phyloP scores from a whole-genome alignment of 2,797 vertebrate species.

The Sebastes goodei region DNA sequence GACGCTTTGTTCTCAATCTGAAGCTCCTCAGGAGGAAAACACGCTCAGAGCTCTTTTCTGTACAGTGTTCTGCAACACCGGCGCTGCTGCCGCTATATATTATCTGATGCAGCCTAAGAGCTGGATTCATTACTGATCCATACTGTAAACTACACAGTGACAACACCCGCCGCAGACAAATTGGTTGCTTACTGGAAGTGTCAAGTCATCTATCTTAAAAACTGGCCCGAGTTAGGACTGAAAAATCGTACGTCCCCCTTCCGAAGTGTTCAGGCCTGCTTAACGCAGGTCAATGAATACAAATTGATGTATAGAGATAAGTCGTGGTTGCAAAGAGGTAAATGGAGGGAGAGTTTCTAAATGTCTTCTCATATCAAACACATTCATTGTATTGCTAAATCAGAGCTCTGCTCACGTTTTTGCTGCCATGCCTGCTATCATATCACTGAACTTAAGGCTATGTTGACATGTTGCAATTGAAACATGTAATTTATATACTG shows the following conservation, averaged over 20 bases:
- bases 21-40: conserved; percentile 13
- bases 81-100: not conserved
- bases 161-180: conserved; percentile 23
- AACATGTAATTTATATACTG: too few relatives aligned
- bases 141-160: not conserved
- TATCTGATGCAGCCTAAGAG: not conserved
- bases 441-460: too few relatives aligned
- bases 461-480: too few relatives aligned
- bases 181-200: conserved; percentile 13
- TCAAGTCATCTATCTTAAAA: conserved; percentile 37
- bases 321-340: too few relatives aligned
- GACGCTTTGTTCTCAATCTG: conserved; percentile 9
- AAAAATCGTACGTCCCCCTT: not conserved
- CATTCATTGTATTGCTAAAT: too few relatives aligned
- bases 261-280: not conserved
- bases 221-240: not conserved
- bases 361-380: too few relatives aligned
- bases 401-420: too few relatives aligned
- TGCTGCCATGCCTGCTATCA: too few relatives aligned
- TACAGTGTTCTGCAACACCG: not conserved
- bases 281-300: not conserved
- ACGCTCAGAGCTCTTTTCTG: not conserved
- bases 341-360: too few relatives aligned
- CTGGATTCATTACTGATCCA: conserved; percentile 16
- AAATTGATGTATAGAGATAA: too few relatives aligned